Conservation (phyloP, 2,797 vertebrate genomes). For the Poeciliopsis gracilis region DNA sequence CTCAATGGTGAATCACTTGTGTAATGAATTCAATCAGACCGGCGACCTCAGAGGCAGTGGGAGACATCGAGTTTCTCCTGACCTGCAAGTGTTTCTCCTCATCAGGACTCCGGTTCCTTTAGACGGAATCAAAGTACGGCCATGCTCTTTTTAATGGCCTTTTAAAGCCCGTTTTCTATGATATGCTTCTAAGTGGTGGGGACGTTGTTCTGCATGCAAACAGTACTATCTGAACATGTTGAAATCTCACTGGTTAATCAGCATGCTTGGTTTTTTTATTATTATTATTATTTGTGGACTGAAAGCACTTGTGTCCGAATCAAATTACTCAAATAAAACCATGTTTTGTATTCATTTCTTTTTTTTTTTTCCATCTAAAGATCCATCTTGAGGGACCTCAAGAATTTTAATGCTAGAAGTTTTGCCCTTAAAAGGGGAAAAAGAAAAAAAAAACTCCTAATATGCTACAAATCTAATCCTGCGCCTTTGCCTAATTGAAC, state of each 20-base stretch:
- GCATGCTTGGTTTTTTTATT: neutral
- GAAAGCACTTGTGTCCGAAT: neutral
- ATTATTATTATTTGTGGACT: neutral
- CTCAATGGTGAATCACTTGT: slow-evolving; percentile 51
- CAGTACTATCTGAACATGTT: neutral
- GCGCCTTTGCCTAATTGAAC: neutral
- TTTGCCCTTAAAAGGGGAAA: neutral
- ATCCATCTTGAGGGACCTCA: neutral
- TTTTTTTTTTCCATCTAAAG: neutral
- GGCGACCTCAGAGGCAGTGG: slow-evolving; percentile 37
- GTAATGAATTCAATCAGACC: slow-evolving; percentile 61
- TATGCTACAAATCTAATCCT: neutral
- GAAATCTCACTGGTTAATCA: neutral
- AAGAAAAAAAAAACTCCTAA: neutral
- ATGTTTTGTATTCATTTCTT: neutral
- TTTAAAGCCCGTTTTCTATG: slow-evolving; percentile 19
- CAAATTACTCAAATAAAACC: neutral
- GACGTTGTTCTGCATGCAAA: neutral
- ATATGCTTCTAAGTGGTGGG: slow-evolving; percentile 5
- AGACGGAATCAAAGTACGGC: slow-evolving; percentile 16
- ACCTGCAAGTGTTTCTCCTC: slow-evolving; percentile 45
- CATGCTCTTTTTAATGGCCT: slow-evolving; percentile 39
- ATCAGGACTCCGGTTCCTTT: slow-evolving; percentile 25
- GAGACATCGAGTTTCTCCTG: slow-evolving; percentile 25
- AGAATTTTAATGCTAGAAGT: neutral